Conservation (phyloP, 2,797 vertebrate genomes). For the Podarcis siculus region DNA sequence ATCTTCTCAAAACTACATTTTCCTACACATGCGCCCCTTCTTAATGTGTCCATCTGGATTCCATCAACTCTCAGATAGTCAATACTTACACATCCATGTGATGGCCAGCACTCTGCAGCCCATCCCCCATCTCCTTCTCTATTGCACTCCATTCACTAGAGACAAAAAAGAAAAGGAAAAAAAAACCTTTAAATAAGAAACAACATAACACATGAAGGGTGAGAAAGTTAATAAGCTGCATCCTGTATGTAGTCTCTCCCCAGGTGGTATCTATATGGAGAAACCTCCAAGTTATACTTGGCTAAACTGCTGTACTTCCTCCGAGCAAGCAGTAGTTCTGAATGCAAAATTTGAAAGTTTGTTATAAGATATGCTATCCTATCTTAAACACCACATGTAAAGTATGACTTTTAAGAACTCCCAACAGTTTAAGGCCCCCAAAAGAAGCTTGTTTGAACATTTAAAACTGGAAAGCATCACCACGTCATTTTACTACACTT, state of each 20-base stretch:
- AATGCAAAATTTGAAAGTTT: neutral
- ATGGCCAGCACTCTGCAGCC: constrained; percentile 96
- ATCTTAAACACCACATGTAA: neutral
- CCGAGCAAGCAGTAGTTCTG: constrained; percentile 24
- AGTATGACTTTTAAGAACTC: neutral
- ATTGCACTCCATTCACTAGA: constrained; percentile 96
- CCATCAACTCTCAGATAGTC: constrained; percentile 74
- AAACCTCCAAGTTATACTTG: constrained; percentile 36
- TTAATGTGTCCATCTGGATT: constrained; percentile 73
- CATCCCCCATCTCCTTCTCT: constrained; percentile 96
- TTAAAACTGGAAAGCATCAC: neutral
- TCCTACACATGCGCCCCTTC: neutral
- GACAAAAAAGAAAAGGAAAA: constrained; percentile 55
- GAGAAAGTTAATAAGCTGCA: constrained; percentile 65
- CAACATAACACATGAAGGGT: constrained; percentile 61
- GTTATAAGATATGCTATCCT: neutral
- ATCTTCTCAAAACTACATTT: neutral
- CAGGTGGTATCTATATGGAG: constrained; percentile 65
- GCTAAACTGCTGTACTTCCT: constrained; percentile 26
- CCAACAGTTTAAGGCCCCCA: neutral
- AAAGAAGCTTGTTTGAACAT: constrained; percentile 1
- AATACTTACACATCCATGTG: constrained; percentile 98
- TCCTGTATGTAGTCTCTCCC: constrained; percentile 58
- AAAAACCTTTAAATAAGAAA: constrained; percentile 62
- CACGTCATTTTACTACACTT: neutral